phyloP scores from a whole-genome alignment of 2,888 invertebrate species.

The Elgonia sp. region DNA sequence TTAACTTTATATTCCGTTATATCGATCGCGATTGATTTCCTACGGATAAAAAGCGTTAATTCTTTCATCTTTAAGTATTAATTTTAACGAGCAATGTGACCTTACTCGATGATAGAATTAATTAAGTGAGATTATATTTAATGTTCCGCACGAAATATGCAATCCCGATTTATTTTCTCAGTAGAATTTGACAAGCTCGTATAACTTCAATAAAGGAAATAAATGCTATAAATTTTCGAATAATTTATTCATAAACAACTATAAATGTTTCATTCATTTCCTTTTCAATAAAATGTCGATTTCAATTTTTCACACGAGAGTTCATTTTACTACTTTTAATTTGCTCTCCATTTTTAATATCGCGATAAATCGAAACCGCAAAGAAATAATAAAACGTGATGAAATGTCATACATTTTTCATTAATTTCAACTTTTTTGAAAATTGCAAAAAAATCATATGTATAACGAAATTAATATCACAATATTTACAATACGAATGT shows the following conservation, averaged over 20 bases:
- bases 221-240: background rate
- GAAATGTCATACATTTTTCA: too few species aligned
- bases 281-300: too few species aligned
- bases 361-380: too few species aligned
- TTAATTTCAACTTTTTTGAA: too few species aligned
- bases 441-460: too few species aligned
- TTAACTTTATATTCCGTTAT: background rate
- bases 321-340: too few species aligned
- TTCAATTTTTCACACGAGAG: too few species aligned
- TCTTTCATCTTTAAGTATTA: conserved; percentile 4
- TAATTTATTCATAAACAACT: background rate
- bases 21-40: background rate
- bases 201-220: background rate
- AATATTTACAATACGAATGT: too few species aligned
- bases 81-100: background rate
- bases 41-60: background rate
- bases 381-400: too few species aligned
- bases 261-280: too few species aligned
- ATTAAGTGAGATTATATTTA: background rate
- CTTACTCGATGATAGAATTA: background rate
- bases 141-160: background rate
- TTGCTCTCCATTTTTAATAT: too few species aligned
- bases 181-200: background rate
- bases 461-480: too few species aligned
- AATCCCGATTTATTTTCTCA: background rate